phyloP scores from a whole-genome alignment of 35 echinoderm and acorn worm species.

The Acanthaster planci region DNA sequence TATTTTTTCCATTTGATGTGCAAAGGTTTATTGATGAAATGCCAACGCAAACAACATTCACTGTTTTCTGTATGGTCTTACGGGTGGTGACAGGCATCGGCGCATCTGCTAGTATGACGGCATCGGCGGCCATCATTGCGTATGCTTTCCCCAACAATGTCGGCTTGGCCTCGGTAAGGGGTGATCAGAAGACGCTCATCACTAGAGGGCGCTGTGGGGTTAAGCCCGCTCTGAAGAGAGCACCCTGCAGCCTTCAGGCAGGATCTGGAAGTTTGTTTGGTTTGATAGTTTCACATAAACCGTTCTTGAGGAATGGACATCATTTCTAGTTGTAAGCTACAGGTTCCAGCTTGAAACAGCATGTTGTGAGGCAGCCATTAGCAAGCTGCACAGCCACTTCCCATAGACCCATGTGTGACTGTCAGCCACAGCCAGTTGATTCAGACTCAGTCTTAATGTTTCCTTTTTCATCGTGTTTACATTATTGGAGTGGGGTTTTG shows the following conservation, averaged over 20 bases:
- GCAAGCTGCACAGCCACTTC: too few species aligned
- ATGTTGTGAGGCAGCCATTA: too few species aligned
- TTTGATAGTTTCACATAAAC: too few species aligned
- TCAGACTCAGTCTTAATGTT: not conserved
- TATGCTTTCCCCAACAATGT: conserved; percentile 60
- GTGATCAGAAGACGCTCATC: not conserved
- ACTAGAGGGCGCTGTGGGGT: too few species aligned
- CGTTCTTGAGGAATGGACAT: too few species aligned
- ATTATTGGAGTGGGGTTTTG: not conserved
- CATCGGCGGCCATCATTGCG: conserved; percentile 36
- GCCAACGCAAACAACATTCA: conserved; percentile 8
- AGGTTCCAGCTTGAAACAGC: too few species aligned
- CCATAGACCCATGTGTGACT: too few species aligned
- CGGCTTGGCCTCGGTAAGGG: conserved; percentile 37
- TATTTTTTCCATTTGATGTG: not conserved
- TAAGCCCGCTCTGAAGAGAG: too few species aligned
- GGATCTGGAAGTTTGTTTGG: too few species aligned
- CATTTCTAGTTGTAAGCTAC: too few species aligned
- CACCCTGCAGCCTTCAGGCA: too few species aligned
- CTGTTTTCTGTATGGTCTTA: conserved; percentile 42
- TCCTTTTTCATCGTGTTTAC: not conserved
- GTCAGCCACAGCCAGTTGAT: not conserved
- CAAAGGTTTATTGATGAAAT: conserved; percentile 47
- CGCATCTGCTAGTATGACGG: conserved; percentile 28
- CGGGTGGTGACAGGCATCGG: conserved; percentile 36